Evolutionary conservation across 64 coral and sea anemone species (phyloP), one percentile per base, ranked within the genome.

Genomic region (Actinia equina): DNA sequence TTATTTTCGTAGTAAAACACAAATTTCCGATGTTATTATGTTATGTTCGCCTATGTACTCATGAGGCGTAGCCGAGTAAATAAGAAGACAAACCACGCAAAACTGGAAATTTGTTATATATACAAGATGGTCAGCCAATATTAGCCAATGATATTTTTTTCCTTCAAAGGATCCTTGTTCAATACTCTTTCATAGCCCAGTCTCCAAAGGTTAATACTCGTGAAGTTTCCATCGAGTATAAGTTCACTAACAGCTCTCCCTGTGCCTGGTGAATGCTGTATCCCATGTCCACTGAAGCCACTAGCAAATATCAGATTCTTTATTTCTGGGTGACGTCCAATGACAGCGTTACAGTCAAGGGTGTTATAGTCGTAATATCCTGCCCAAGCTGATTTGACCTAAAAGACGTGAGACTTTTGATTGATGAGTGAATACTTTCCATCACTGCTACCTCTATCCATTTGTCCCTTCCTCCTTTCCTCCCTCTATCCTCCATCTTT

Each of bases 361-460:
- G 80, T 91, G 84, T 99, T 99, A 84, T 95, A 95, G 20, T 99
- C 97, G 70, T 99, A 99, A 65, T 87, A 95, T 77, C 93, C 97
- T 9, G 93, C 93, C 97, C 97, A 99, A 12, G 97, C 97, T 44
- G 88, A 89, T 65, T 90, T 88, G 18, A 99, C 89, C 97, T 99
- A n/a, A 69, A 23, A 25, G 63, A 69, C 19, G 18, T 23, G 20
- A 23, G 63, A 69, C 8, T n/a, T n/a, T n/a, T 22, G 27, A 14
- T 14, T 16, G 3, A 30, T 30, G 25, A 74, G 22, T 65, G 4
- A 49, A 4, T 49, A 49, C 17, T 22, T 22, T 22, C 22, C 4
- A 22, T 65, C 17, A 65, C 17, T 22, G 18, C 6, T 65, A 18
- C 17, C 22, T 49, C 46, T 49, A 60, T 17, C 18, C 59, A 16